A percentile compares a stretch with the other conserved stretches of the same genome.
Evolutionary conservation across 2,113 vertebrate species (phyloP).

Genomic region (Aldabrachelys gigantea): DNA sequence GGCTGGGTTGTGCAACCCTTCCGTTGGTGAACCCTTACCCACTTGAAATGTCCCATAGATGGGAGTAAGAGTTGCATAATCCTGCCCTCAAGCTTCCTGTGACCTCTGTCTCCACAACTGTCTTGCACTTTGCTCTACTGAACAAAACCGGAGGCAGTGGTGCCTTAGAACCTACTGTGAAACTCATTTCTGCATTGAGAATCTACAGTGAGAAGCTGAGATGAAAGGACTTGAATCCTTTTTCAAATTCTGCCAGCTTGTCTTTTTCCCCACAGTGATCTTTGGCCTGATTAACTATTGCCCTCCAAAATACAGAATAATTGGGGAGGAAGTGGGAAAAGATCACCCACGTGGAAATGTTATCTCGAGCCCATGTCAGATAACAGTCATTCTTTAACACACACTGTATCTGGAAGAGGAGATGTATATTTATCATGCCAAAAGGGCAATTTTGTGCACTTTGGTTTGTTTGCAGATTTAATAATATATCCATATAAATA

Average conservation of each 20-base stretch:
- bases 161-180: conserved; percentile 4
- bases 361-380: not conserved
- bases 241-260: not conserved
- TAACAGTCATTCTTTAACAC: not conserved
- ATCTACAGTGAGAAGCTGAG: rapidly evolving
- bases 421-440: rapidly evolving
- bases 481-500: not conserved
- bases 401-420: not conserved
- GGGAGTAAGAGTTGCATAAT: not conserved
- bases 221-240: rapidly evolving
- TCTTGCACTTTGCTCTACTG: conserved; percentile 29
- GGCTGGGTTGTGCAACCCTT: not conserved
- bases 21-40: not conserved
- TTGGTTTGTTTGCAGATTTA: not conserved
- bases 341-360: rapidly evolving
- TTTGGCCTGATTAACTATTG: not conserved
- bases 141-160: not conserved
- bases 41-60: rapidly evolving
- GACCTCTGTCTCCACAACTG: not conserved
- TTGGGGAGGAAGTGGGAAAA: not conserved
- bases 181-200: not conserved
- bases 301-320: not conserved
- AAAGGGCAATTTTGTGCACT: not conserved
- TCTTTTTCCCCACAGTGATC: not conserved
- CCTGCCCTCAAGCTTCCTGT: rapidly evolving